Evolutionary conservation across 2,113 vertebrate genomes (phyloP).

Genomic region (Cranoglanis bouderius): DNA sequence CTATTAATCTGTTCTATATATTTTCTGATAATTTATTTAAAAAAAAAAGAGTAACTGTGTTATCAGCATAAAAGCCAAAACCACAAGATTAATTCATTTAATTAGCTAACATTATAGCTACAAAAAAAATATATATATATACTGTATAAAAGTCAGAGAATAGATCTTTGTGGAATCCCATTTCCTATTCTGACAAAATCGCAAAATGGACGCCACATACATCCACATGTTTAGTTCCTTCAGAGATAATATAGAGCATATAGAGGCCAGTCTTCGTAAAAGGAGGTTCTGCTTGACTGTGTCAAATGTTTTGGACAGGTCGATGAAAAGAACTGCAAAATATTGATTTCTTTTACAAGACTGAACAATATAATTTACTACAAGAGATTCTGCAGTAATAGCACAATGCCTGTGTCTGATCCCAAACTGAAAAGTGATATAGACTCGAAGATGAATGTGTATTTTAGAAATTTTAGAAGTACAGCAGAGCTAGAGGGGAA

Average conservation of each 20-base stretch:
- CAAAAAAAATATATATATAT: no score
- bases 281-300: not conserved
- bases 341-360: constrained; percentile 24
- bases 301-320: not conserved
- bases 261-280: not conserved
- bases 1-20: not conserved
- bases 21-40: not conserved
- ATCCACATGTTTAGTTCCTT: not conserved
- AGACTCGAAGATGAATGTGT: not conserved
- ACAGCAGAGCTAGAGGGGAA: not conserved
- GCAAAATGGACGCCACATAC: not conserved
- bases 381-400: not conserved
- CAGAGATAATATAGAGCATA: not conserved
- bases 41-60: not conserved
- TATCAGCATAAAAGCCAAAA: not conserved
- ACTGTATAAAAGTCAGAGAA: not conserved
- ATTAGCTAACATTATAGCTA: not conserved
- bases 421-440: not conserved
- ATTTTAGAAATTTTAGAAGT: not conserved
- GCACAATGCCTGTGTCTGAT: no score
- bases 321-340: not conserved
- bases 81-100: not conserved
- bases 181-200: not conserved
- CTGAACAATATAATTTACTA: constrained; percentile 3
- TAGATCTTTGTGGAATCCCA: not conserved